Conservation (phyloP, 2,888 invertebrate genomes). For the Stenodera caucasica region DNA sequence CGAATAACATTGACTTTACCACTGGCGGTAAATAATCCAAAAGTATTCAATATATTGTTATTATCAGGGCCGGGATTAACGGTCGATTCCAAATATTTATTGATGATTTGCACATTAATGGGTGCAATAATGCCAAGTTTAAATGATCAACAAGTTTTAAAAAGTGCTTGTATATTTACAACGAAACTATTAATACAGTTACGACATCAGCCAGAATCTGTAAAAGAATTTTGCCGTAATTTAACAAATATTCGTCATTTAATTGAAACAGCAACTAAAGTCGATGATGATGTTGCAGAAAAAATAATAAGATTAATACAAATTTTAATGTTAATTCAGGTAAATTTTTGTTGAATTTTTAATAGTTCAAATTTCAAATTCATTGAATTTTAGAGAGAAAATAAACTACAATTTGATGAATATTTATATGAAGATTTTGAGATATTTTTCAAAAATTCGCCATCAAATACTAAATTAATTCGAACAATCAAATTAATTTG, state of each 20-base stretch:
- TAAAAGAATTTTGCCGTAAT: constrained; percentile 9
- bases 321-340: not conserved
- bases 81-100: not conserved
- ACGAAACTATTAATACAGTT: not conserved
- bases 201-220: not conserved
- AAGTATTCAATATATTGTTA: not conserved
- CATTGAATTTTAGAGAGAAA: not conserved
- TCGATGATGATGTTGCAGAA: constrained; percentile 1
- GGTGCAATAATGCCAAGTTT: not conserved
- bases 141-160: constrained; percentile 1
- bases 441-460: not conserved
- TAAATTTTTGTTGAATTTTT: too few relatives aligned
- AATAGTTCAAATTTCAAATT: not conserved
- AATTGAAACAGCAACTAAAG: not conserved
- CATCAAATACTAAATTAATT: not conserved
- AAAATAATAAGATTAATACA: not conserved
- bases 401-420: not conserved
- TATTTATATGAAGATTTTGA: not conserved
- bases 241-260: not conserved
- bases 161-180: constrained; percentile 2
- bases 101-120: constrained; percentile 6
- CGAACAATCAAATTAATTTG: not conserved
- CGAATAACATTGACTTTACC: constrained; percentile 1
- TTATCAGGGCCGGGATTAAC: not conserved
- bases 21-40: not conserved